Base-by-base conservation (phyloP, 2,113 vertebrate genomes). In the Axis porcinus region DNA sequence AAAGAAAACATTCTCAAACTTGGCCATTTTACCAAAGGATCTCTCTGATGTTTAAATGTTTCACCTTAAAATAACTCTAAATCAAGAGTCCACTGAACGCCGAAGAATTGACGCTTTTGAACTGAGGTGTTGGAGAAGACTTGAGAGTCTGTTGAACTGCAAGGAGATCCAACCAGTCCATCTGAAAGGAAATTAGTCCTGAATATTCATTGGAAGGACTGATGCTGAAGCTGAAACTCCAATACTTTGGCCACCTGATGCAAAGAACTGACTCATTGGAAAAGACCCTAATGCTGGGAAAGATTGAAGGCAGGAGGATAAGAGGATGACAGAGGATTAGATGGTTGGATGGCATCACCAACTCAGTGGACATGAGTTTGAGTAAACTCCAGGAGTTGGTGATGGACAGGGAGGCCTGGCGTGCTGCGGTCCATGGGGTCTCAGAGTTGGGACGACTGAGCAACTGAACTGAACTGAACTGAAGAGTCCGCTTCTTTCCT, bases 21-120 rank as follows among this genome's bases (percentile, higher is more conserved):
- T 74, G 52, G 52, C 47, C 76, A 89, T 96, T 10, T 74, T 87
- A 17, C 14, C 30, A 10, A 85, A 96, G 28, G 7, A 85, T 12
- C 25, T 58, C 33, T 89, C 70, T 57, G 64, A 86, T 82, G 36
- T 83, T 92, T 60, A 43, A 95, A 74, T 74, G 47, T 89, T 60
- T 96, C 33, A 21, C 52, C 43, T 94, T 70, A 52, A 87, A 97
- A 82, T 0, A 1, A 62, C 54, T 95, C 78, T 70, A 30, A 40
- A 74, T 36, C 67, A 74, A 74, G 67, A 74, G 67, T 40, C n/a
- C 10, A 6, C 67, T 40, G 67, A 40, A 40, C 0, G 1, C 67
- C 0, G 2, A 74, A 40, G 36, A 74, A 23, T 12, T 74, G n/a
- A 74, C 1, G 2, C n/a, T 40, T 74, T 40, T 74, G 67, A 74